Conservation (phyloP, 2,113 vertebrate genomes). For the Seriola aureovittata region DNA sequence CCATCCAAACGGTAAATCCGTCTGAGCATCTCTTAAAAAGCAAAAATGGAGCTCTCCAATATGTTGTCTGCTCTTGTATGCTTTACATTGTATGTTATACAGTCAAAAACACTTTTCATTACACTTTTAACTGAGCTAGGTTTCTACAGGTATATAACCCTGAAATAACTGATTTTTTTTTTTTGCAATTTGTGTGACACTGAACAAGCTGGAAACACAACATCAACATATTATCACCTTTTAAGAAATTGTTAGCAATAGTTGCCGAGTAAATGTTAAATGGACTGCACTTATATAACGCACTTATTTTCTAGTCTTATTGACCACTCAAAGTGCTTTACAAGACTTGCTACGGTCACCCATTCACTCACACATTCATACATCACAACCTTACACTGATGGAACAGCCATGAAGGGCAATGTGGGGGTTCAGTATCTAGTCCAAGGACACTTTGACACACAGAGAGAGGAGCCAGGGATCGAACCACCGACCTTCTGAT, state of each 20-base stretch:
- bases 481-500: too few species aligned
- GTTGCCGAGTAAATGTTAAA: too few species aligned
- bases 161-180: neutral
- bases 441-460: too few species aligned
- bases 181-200: neutral
- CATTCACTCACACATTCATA: too few species aligned
- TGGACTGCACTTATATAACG: too few species aligned
- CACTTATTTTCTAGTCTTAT: too few species aligned
- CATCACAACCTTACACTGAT: too few species aligned
- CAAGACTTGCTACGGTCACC: too few species aligned
- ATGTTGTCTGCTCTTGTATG: neutral
- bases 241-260: neutral
- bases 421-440: too few species aligned
- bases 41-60: neutral
- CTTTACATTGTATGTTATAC: neutral
- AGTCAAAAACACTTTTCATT: neutral
- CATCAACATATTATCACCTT: neutral
- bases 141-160: neutral
- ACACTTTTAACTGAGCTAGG: neutral
- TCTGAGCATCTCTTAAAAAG: neutral
- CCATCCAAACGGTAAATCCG: neutral
- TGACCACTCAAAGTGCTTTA: too few species aligned
- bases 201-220: neutral
- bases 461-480: too few species aligned
- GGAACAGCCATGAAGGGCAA: too few species aligned